phyloP scores from a whole-genome alignment of 2,113 vertebrate genomes.

The Thamnaconus septentrionalis region DNA sequence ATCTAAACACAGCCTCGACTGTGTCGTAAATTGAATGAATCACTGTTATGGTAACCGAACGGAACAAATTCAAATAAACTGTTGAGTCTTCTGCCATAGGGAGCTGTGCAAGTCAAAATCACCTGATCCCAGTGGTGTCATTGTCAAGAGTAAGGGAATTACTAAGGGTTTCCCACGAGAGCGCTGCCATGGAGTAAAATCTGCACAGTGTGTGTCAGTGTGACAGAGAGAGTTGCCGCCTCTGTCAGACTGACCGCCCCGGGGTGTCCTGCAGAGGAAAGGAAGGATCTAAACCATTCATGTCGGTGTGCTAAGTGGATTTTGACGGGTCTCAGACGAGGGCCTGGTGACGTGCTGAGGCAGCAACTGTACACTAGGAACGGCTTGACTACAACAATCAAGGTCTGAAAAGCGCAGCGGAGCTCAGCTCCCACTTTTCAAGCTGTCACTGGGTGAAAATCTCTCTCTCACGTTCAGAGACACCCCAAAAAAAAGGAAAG shows the following conservation, averaged over 20 bases:
- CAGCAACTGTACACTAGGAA: neutral
- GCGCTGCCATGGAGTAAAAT: neutral
- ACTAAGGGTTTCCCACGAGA: neutral
- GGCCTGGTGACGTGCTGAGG: slow-evolving; percentile 32
- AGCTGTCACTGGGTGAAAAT: slow-evolving; percentile 11
- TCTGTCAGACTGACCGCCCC: slow-evolving; percentile 12
- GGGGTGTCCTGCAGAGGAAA: slow-evolving; percentile 15
- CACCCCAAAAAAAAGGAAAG: slow-evolving; percentile 10
- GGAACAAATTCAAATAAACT: no score
- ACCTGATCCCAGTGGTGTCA: no score
- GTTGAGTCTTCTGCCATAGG: no score
- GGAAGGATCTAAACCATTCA: slow-evolving; percentile 38
- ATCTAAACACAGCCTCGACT: no score
- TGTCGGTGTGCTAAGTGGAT: slow-evolving; percentile 59
- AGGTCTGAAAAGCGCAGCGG: slow-evolving; percentile 11
- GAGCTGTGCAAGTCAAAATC: no score
- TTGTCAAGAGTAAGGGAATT: no score
- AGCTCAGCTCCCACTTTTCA: slow-evolving; percentile 5
- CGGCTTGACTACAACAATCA: neutral
- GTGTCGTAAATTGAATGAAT: no score
- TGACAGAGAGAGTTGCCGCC: neutral
- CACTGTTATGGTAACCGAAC: no score
- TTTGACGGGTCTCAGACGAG: slow-evolving; percentile 56
- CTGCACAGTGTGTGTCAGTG: neutral
- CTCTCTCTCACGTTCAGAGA: neutral